These are phyloP conservation scores for Cheiracanthium punctorium DNA, from an alignment of 2,888 invertebrate genomes.

Conservation along the genomic window DNA sequence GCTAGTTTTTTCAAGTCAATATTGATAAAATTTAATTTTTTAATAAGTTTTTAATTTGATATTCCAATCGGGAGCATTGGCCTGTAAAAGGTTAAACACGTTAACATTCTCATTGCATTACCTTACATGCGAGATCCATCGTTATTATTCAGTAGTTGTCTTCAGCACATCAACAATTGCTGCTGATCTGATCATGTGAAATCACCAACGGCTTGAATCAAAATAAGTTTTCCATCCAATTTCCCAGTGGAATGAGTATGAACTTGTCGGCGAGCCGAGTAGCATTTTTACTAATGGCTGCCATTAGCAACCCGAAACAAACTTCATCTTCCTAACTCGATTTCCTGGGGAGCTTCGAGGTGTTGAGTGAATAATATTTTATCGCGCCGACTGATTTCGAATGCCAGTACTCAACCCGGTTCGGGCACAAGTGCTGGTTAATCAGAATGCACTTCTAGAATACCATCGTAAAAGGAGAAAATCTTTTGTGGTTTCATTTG, in stretches of 20 bases:
- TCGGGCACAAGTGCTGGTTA: too few relatives aligned
- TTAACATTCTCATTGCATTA: too few relatives aligned
- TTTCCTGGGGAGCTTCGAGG: conserved; percentile 14
- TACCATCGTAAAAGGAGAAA: too few relatives aligned
- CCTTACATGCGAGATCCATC: too few relatives aligned
- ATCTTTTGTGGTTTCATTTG: too few relatives aligned
- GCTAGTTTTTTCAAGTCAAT: too few relatives aligned
- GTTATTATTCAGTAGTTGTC: too few relatives aligned
- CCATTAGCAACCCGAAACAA: background rate
- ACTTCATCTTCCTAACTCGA: conserved; percentile 6
- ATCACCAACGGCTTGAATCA: background rate
- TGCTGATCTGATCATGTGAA: background rate
- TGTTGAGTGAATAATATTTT: conserved; percentile 61
- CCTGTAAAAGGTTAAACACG: too few relatives aligned
- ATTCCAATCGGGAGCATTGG: too few relatives aligned
- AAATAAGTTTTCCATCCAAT: background rate
- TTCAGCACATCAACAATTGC: conserved; percentile 1
- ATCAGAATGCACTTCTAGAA: too few relatives aligned
- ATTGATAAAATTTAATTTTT: too few relatives aligned
- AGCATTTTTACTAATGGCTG: background rate
- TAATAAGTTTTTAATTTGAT: too few relatives aligned
- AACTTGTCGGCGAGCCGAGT: background rate
- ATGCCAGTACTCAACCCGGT: background rate
- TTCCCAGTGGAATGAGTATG: background rate
- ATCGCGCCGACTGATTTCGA: background rate